Evolutionary conservation across 2,888 invertebrate genomes (phyloP).

Genomic region (Drosophila nr. perissopoda): DNA sequence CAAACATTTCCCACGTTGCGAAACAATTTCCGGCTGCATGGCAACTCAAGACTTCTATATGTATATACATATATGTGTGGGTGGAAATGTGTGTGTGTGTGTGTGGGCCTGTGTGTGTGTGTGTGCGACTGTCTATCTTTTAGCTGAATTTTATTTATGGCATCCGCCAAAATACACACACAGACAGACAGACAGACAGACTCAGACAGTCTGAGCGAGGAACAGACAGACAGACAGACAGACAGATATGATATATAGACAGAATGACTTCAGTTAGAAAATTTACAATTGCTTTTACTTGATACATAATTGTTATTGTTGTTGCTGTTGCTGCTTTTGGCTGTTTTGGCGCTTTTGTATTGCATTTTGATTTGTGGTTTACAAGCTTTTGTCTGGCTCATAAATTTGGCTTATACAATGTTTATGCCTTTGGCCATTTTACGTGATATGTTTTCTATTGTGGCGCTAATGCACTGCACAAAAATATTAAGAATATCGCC

Average conservation of each 20-base stretch:
- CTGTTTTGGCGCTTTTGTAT: conserved; percentile 66
- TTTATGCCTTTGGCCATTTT: conserved; percentile 18
- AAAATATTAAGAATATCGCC: not conserved
- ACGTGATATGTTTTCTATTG: conserved; percentile 18
- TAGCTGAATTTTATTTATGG: conserved; percentile 78
- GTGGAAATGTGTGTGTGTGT: conserved; percentile 1
- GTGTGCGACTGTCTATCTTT: conserved; percentile 68
- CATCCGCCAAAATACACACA: conserved; percentile 66
- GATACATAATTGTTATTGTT: conserved; percentile 70
- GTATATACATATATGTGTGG: not conserved
- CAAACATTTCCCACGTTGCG: conserved; percentile 81
- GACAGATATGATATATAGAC: conserved; percentile 68
- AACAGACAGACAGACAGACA: conserved; percentile 42
- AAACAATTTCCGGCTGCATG: conserved; percentile 76
- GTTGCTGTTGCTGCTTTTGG: conserved; percentile 40
- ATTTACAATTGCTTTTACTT: conserved; percentile 79
- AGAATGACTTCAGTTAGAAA: conserved; percentile 78
- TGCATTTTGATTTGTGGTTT: conserved; percentile 78
- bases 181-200: conserved; percentile 18
- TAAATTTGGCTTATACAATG: conserved; percentile 68
- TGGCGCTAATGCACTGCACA: not conserved
- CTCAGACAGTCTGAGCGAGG: conserved; percentile 17
- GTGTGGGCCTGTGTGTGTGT: not conserved
- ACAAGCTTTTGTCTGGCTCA: conserved; percentile 68
- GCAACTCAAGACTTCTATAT: conserved; percentile 63